A percentile compares a stretch with the other conserved stretches of the same genome.
Evolutionary conservation across 2,888 invertebrate species (phyloP).

Genomic region (Copidosoma aretas): DNA sequence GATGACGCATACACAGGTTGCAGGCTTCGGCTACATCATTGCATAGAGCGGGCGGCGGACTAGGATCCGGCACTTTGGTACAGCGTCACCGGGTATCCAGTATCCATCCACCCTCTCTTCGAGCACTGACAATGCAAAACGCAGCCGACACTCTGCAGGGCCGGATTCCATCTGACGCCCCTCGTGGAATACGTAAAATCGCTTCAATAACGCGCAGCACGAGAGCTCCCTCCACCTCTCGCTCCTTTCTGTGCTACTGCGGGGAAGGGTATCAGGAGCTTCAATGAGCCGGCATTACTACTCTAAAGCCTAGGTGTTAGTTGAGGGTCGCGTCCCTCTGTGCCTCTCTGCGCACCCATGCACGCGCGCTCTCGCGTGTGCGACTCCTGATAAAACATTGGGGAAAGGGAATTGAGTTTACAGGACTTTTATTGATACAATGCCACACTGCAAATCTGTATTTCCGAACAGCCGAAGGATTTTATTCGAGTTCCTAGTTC

Average conservation of each 20-base stretch:
- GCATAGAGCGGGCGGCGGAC: slow-evolving; percentile 33
- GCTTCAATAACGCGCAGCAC: slow-evolving; percentile 14
- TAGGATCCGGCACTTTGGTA: slow-evolving; percentile 31
- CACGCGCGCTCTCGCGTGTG: too few species aligned
- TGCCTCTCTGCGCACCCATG: too few species aligned
- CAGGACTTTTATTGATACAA: too few species aligned
- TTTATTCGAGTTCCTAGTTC: too few species aligned
- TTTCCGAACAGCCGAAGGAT: too few species aligned
- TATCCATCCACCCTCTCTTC: slow-evolving; percentile 30
- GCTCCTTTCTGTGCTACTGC: not conserved
- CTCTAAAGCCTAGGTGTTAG: not conserved
- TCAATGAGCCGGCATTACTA: not conserved
- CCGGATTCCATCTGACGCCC: not conserved
- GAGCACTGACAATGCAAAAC: slow-evolving; percentile 16
- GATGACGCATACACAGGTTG: slow-evolving; percentile 1
- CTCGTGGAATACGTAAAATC: slow-evolving; percentile 30
- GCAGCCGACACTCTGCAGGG: not conserved
- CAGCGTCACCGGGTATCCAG: too few species aligned
- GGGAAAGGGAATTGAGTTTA: too few species aligned
- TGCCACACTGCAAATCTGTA: too few species aligned
- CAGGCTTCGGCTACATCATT: slow-evolving; percentile 51
- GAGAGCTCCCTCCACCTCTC: not conserved
- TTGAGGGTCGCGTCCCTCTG: not conserved
- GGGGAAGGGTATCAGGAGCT: not conserved
- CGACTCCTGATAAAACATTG: too few species aligned